Evolutionary conservation across 2,113 vertebrate species (phyloP).

Genomic region (Trichechus manatus): DNA sequence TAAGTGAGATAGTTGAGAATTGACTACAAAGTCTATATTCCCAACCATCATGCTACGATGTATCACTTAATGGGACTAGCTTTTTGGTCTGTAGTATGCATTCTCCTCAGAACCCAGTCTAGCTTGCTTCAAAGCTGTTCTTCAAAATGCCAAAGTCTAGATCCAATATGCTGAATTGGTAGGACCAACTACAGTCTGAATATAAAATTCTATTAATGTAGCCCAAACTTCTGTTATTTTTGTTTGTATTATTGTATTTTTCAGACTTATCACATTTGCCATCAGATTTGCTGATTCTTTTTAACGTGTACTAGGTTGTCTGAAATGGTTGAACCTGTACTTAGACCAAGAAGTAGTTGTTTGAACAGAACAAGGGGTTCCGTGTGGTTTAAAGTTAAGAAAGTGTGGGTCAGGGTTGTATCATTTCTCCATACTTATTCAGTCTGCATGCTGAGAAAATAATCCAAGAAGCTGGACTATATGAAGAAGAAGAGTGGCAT

Average conservation of each 20-base stretch:
- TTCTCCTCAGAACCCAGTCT: background rate
- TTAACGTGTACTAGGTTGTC: too few species aligned
- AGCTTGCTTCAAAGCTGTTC: background rate
- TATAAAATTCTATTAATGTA: background rate
- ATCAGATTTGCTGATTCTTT: rapidly evolving
- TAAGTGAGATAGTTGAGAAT: rapidly evolving
- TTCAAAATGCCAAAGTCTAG: background rate
- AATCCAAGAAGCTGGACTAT: too few species aligned
- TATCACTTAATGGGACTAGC: rapidly evolving
- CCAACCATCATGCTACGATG: rapidly evolving
- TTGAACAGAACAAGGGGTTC: too few species aligned
- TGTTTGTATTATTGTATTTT: background rate
- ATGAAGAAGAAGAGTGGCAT: too few species aligned
- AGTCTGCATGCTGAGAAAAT: too few species aligned
- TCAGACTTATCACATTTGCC: too few species aligned
- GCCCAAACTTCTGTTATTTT: background rate
- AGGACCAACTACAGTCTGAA: background rate
- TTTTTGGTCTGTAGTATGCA: rapidly evolving
- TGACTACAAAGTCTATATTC: too few species aligned
- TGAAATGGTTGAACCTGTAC: too few species aligned
- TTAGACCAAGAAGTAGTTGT: too few species aligned
- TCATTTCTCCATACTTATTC: too few species aligned
- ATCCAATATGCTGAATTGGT: background rate
- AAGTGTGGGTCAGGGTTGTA: too few species aligned
- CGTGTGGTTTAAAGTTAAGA: too few species aligned